Conservation (phyloP, 2,888 invertebrate genomes). For the Drosophila putrida region DNA sequence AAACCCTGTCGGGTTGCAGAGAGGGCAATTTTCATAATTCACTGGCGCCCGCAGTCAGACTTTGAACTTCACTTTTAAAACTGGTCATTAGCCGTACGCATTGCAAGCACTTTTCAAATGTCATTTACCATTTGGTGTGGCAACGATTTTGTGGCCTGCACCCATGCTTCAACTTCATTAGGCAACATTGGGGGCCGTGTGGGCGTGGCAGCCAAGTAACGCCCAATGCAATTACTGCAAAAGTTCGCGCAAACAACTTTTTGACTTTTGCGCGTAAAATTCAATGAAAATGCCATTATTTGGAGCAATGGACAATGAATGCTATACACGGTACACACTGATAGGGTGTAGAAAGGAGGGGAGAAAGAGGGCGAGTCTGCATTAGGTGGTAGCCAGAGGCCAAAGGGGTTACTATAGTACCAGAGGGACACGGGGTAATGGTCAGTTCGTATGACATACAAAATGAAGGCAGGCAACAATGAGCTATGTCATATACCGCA, state of each 20-base stretch:
- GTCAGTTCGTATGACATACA: constrained; percentile 14
- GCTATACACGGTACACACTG: constrained; percentile 5
- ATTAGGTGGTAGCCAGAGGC: constrained; percentile 6
- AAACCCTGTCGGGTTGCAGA: background rate
- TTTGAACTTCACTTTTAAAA: constrained; percentile 75
- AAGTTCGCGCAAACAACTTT: constrained; percentile 79
- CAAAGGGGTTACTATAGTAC: background rate
- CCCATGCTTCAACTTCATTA: constrained; percentile 72
- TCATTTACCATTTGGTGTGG: constrained; percentile 72
- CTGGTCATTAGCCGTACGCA: constrained; percentile 74
- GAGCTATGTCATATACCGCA: constrained; percentile 62
- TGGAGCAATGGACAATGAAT: constrained; percentile 65
- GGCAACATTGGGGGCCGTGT: constrained; percentile 43
- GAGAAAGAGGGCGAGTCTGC: background rate
- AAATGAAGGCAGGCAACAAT: constrained; percentile 60
- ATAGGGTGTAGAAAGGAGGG: no score
- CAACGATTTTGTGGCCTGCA: constrained; percentile 67
- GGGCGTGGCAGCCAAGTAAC: constrained; percentile 28
- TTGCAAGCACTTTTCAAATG: constrained; percentile 79
- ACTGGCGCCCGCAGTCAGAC: constrained; percentile 75
- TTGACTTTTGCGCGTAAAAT: constrained; percentile 78
- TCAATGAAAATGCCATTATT: constrained; percentile 80
- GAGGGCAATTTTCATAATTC: constrained; percentile 74
- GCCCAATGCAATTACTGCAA: constrained; percentile 77
- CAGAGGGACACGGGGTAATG: constrained; percentile 2